Percentiles rank a stretch among this genome's conserved stretches.
Evolutionary conservation across 2,113 vertebrate species (phyloP).

Genomic region (Bubo blakistoni): DNA sequence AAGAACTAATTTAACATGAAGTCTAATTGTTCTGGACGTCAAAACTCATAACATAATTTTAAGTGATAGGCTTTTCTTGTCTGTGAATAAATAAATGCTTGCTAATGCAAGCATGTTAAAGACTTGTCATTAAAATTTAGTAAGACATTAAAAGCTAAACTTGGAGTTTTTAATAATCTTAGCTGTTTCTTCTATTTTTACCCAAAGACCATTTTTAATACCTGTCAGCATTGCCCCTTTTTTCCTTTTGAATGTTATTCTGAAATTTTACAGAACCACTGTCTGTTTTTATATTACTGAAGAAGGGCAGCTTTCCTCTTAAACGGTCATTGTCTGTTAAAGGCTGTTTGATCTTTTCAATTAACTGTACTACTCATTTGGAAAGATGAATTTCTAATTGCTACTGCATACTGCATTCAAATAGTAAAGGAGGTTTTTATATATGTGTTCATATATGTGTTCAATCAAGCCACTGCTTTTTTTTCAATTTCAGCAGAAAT

Average conservation of each 20-base stretch:
- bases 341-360: neutral
- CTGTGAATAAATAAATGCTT: neutral
- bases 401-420: neutral
- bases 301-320: neutral
- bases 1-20: neutral
- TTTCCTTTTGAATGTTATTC: neutral
- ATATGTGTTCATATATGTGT: neutral
- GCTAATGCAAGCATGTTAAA: neutral
- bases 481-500: neutral
- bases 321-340: neutral
- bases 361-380: neutral
- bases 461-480: neutral
- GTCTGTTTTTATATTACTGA: neutral
- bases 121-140: neutral
- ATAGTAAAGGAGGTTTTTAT: neutral
- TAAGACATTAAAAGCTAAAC: neutral
- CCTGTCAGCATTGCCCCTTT: neutral
- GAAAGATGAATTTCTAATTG: neutral
- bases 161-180: neutral
- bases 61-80: neutral
- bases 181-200: neutral
- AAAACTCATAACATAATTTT: neutral
- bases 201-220: neutral
- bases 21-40: neutral
- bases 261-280: neutral